Base-by-base conservation (phyloP, 1,140 invertebrate species). In the Eciton burchellii region DNA sequence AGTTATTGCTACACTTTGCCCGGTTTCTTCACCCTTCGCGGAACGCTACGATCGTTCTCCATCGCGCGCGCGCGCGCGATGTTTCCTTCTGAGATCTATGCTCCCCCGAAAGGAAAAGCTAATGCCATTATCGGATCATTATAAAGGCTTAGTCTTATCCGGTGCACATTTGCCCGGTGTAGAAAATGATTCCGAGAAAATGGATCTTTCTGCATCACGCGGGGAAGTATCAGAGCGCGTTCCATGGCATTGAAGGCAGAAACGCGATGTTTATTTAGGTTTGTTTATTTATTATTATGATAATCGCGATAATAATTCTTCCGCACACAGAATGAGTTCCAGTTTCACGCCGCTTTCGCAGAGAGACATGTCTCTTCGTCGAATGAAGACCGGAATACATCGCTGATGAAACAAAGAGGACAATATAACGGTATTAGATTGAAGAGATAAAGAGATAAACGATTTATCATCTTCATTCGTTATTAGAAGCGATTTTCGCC, bases 191-290 rank as follows among this genome's bases (percentile, higher is more conserved):
- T 19, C 6, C 2, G 8, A 8, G 14, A 21, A 29, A 59, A 59
- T 59, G 14, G 1, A 16, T 1, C 0, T 57, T 41, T 71, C 47
- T 66, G 14, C 29, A 8, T 19, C 26, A 9, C 4, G 21, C 47
- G 43, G 59, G n/a, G 16, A 45, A 73, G 26, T 19, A 19, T 35
- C 41, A 73, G 2, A 14, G 16, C 24, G 21, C 49, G 41, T 26
- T 35, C 2, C 6, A 3, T 35, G 2, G 35, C 35, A 6, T 35
- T 35, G 35, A 35, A 35, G 6, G 0, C 56, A 71, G 56, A 56
- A 57, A n/a, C 35, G 35, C n/a, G 35, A 71, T 54, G 35, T 71
- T 29, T 71, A n/a, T n/a, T n/a, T n/a, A n/a, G n/a, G n/a, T n/a
- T 5, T 16, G 9, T 70, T 70, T 54, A 29, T 70, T 29, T 62